A percentile compares a stretch with the other conserved stretches of the same genome.
These are phyloP conservation scores for Mimachlamys varia DNA, from an alignment of 2,888 invertebrate species.

Conservation along the genomic window DNA sequence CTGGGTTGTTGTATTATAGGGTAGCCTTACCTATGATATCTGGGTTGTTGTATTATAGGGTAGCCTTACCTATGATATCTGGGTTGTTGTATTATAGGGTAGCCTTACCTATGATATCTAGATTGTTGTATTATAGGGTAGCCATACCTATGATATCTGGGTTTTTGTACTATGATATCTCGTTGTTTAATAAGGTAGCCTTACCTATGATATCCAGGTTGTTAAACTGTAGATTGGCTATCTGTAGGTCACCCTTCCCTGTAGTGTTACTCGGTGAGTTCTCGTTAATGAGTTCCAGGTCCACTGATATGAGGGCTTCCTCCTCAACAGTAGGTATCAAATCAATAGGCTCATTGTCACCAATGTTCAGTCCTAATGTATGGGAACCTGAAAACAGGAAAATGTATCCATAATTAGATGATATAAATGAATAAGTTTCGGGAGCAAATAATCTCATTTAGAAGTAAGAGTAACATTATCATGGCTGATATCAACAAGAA, in stretches of 20 bases:
- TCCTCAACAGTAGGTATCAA: conserved; percentile 62
- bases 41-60: neutral
- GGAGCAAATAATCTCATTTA: no score
- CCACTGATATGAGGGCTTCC: conserved; percentile 86
- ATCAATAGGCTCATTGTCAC: neutral
- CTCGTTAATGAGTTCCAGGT: conserved; percentile 88
- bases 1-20: neutral
- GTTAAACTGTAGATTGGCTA: conserved; percentile 95
- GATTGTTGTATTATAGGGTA: neutral
- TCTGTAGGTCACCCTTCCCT: conserved; percentile 84
- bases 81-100: neutral
- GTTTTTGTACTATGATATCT: neutral
- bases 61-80: neutral
- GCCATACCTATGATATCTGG: neutral
- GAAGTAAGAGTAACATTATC: no score
- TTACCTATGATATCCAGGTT: conserved; percentile 96
- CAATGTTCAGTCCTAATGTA: neutral
- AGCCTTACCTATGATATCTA: neutral
- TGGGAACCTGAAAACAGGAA: neutral
- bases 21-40: conserved; percentile 19
- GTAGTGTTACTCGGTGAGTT: conserved; percentile 79
- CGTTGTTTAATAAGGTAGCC: no score
- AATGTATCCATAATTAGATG: neutral
- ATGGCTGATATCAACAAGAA: no score
- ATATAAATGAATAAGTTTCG: no score